Percentiles rank a stretch among this genome's conserved stretches.
phyloP scores from a whole-genome alignment of 2,797 vertebrate genomes.

The Molossus molossus region DNA sequence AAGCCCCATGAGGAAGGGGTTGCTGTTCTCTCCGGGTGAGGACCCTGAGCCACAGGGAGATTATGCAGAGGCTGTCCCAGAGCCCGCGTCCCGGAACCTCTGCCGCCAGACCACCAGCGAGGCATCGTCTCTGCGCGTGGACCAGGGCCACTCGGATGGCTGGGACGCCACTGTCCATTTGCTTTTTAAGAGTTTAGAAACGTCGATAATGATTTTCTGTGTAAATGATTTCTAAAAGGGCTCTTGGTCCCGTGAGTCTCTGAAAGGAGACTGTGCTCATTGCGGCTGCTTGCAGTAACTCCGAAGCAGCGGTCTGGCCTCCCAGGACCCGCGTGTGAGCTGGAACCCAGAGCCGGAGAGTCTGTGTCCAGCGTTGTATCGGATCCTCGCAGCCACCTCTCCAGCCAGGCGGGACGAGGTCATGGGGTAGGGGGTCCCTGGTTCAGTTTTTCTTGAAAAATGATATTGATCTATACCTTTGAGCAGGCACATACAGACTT shows the following conservation, averaged over 20 bases:
- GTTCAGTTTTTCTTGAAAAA: slow-evolving; percentile 6
- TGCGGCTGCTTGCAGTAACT: background rate
- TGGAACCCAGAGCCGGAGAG: background rate
- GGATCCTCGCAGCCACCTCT: background rate
- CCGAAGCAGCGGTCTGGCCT: background rate
- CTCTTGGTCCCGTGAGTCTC: background rate
- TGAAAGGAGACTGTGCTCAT: background rate
- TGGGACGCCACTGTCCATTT: background rate
- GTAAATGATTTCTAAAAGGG: background rate
- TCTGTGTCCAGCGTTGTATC: background rate
- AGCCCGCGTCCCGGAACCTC: background rate
- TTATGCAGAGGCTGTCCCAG: background rate
- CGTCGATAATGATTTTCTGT: background rate
- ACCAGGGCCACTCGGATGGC: background rate
- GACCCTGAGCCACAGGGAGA: background rate
- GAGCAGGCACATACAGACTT: background rate
- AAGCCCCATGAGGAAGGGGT: background rate
- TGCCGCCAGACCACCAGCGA: background rate
- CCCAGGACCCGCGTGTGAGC: background rate
- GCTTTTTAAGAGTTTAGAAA: background rate
- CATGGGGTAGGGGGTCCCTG: background rate
- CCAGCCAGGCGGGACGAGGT: background rate
- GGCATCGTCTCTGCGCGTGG: fast-evolving
- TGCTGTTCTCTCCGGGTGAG: background rate
- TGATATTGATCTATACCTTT: background rate